Percentiles rank a stretch among this genome's conserved stretches.
Conservation (phyloP, 2,113 vertebrate species). For the Halcyon malimbica region DNA sequence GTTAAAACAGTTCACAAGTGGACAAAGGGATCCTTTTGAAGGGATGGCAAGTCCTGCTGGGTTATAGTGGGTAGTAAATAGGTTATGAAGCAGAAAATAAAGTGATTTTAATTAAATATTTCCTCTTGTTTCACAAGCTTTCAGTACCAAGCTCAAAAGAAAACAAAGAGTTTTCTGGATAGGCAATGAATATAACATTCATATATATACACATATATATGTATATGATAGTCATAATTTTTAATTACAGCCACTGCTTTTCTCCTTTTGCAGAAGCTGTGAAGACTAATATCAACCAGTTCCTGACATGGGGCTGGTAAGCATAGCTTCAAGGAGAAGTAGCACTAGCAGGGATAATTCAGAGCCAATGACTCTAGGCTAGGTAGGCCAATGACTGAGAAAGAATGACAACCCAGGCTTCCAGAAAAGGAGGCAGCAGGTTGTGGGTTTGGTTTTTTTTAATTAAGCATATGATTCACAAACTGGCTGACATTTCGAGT, state of each 20-base stretch:
- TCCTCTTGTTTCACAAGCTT: neutral
- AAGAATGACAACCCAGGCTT: neutral
- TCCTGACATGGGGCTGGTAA: neutral
- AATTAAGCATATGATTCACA: neutral
- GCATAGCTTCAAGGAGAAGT: neutral
- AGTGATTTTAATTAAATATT: neutral
- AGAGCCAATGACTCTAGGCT: too few relatives aligned
- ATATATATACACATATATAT: too few relatives aligned
- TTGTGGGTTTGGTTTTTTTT: neutral
- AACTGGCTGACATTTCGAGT: neutral
- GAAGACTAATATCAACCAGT: neutral
- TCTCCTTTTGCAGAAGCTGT: neutral
- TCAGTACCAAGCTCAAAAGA: neutral
- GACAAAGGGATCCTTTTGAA: neutral
- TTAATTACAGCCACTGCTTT: neutral
- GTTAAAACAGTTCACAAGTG: neutral
- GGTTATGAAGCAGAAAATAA: neutral
- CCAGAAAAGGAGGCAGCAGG: neutral
- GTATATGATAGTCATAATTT: neutral
- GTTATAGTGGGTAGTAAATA: neutral
- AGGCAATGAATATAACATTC: neutral
- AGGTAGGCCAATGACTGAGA: neutral
- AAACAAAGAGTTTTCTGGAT: neutral
- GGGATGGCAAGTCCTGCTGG: neutral
- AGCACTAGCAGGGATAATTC: neutral